Evolutionary conservation across 2,888 invertebrate species (phyloP).

Genomic region (Seladonia tumulorum): DNA sequence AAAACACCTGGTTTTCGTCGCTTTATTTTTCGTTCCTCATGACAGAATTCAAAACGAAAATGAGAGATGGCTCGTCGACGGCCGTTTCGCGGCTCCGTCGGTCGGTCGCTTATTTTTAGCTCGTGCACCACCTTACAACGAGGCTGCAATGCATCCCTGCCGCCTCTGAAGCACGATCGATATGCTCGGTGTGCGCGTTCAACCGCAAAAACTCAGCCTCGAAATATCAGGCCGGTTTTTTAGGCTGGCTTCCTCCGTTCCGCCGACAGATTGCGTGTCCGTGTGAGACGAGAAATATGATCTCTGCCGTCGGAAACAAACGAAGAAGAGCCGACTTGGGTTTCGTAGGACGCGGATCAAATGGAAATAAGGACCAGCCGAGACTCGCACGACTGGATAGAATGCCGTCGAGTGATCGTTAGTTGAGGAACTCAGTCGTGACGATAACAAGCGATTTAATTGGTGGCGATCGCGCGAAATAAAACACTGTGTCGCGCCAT

Average conservation of each 20-base stretch:
- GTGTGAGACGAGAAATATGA: not conserved
- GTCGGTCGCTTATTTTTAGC: constrained; percentile 47
- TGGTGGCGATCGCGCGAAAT: not conserved
- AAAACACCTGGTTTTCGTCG: not conserved
- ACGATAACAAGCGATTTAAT: constrained; percentile 1
- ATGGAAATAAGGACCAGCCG: not conserved
- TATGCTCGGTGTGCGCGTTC: constrained; percentile 69
- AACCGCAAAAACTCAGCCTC: constrained; percentile 70
- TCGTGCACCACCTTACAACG: constrained; percentile 40
- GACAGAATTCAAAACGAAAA: not conserved
- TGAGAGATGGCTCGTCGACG: constrained; percentile 6
- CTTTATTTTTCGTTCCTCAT: not conserved
- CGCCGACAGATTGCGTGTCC: constrained; percentile 15
- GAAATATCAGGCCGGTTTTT: constrained; percentile 67
- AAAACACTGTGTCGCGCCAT: not conserved
- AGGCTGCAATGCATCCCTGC: constrained; percentile 44
- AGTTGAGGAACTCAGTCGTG: not conserved
- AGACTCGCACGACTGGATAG: not conserved
- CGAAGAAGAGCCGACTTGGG: not conserved
- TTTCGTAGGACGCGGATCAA: not conserved
- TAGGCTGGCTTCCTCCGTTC: constrained; percentile 35
- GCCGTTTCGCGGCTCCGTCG: constrained; percentile 7
- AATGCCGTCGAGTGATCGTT: not conserved
- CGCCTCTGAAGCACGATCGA: constrained; percentile 63
- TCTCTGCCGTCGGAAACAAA: not conserved